Conservation (phyloP, 30 jellyfish, hydroid and myxozoan genomes). For the Chironex yamaguchii region DNA sequence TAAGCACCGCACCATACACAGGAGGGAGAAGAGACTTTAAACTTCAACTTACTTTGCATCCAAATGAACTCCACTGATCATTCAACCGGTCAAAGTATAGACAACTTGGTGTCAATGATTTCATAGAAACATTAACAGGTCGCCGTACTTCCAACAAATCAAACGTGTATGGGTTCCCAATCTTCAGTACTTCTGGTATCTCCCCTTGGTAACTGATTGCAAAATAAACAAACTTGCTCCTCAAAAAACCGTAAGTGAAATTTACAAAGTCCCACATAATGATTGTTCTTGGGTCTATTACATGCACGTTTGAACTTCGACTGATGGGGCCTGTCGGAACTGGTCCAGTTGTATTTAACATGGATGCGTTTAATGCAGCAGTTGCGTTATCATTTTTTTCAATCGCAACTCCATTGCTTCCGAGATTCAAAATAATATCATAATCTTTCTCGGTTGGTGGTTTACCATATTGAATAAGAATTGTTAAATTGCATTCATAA, state of each 20-base stretch:
- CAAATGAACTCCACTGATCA: slow-evolving; percentile 77
- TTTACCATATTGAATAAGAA: slow-evolving; percentile 72
- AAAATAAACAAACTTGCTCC: slow-evolving; percentile 46
- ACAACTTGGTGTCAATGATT: slow-evolving; percentile 75
- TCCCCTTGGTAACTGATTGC: slow-evolving; percentile 60
- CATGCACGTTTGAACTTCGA: slow-evolving; percentile 59
- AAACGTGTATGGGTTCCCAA: slow-evolving; percentile 65
- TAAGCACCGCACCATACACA: no score
- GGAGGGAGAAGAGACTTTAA: no score
- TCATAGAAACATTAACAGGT: slow-evolving; percentile 67
- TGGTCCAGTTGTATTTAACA: neutral
- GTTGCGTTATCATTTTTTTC: neutral
- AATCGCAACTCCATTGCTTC: neutral
- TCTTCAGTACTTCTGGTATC: slow-evolving; percentile 48
- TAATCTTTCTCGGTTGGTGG: slow-evolving; percentile 69
- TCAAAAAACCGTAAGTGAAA: slow-evolving; percentile 62
- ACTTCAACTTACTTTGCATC: slow-evolving; percentile 77
- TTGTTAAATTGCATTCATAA: slow-evolving; percentile 53
- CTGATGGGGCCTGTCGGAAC: neutral
- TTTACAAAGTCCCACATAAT: slow-evolving; percentile 70
- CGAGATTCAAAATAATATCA: slow-evolving; percentile 60
- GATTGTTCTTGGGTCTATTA: slow-evolving; percentile 69
- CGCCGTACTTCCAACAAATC: slow-evolving; percentile 72
- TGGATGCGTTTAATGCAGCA: neutral
- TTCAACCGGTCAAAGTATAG: slow-evolving; percentile 56